Evolutionary conservation across 1,140 invertebrate species (phyloP).

Genomic region (Habropoda laboriosa): DNA sequence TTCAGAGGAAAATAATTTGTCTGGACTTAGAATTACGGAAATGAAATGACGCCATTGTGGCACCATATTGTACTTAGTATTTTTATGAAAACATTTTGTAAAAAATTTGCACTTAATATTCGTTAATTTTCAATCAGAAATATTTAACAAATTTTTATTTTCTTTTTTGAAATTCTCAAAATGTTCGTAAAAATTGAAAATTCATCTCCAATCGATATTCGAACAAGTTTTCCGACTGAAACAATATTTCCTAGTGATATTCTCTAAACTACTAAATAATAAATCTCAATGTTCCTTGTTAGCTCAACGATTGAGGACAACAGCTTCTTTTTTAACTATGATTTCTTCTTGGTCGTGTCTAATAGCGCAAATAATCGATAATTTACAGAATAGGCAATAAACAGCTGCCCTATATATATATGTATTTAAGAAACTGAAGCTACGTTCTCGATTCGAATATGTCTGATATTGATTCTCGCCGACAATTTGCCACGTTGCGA

Average conservation of each 20-base stretch:
- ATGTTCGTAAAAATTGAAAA: not conserved
- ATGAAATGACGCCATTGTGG: too few species aligned
- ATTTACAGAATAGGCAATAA: not conserved
- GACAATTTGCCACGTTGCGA: conserved; percentile 7
- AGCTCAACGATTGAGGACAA: conserved; percentile 40
- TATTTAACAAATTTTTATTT: too few species aligned
- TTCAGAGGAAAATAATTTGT: too few species aligned
- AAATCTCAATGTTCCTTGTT: conserved; percentile 36
- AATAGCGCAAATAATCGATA: too few species aligned
- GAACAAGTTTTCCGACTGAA: not conserved
- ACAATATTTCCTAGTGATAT: not conserved
- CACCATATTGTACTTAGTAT: too few species aligned
- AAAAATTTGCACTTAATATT: too few species aligned
- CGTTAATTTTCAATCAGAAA: too few species aligned
- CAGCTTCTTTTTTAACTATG: conserved; percentile 18
- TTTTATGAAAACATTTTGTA: too few species aligned
- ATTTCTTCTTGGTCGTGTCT: not conserved
- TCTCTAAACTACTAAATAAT: conserved; percentile 1
- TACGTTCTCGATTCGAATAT: conserved; percentile 26
- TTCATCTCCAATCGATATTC: not conserved
- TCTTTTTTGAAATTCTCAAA: not conserved
- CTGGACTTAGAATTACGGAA: too few species aligned
- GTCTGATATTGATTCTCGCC: not conserved
- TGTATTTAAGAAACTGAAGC: not conserved
- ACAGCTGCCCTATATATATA: not conserved